A percentile compares a stretch with the other conserved stretches of the same genome.
phyloP scores from a whole-genome alignment of 1,140 invertebrate species.

The Odontomachus brunneus region DNA sequence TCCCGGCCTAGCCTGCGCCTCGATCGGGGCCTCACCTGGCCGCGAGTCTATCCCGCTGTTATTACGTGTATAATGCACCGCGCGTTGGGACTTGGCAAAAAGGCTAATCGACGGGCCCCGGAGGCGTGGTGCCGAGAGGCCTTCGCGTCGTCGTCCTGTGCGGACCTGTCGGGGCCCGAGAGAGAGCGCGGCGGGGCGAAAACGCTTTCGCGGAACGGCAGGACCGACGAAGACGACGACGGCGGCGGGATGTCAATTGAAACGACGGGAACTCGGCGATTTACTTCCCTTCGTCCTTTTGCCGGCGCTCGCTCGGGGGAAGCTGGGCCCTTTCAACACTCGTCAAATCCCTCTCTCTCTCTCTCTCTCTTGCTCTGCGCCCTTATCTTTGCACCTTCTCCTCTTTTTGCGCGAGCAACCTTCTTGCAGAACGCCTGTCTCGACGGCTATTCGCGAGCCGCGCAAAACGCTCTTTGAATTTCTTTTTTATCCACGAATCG shows the following conservation, averaged over 20 bases:
- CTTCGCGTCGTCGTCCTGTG: slow-evolving; percentile 31
- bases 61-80: slow-evolving; percentile 76
- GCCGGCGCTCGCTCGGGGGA: slow-evolving; percentile 9
- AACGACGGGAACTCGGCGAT: slow-evolving; percentile 60
- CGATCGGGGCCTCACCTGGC: slow-evolving; percentile 46
- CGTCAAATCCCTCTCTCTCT: slow-evolving; percentile 19
- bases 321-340: slow-evolving; percentile 35
- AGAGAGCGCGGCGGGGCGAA: slow-evolving; percentile 16
- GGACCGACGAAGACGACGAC: slow-evolving; percentile 1
- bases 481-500: no score
- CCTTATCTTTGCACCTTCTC: no score
- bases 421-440: background rate
- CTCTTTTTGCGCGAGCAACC: slow-evolving; percentile 3
- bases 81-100: slow-evolving; percentile 69
- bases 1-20: background rate
- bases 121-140: slow-evolving; percentile 37
- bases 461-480: no score
- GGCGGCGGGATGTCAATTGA: slow-evolving; percentile 45
- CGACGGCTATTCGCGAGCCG: background rate
- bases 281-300: slow-evolving; percentile 67
- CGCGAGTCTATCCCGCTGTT: slow-evolving; percentile 71
- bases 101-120: slow-evolving; percentile 71
- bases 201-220: slow-evolving; percentile 45
- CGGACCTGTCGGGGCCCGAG: background rate
- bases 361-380: no score